A percentile compares a stretch with the other conserved stretches of the same genome.
Evolutionary conservation across 2,113 vertebrate genomes (phyloP).

Genomic region (Takifugu bimaculatus): DNA sequence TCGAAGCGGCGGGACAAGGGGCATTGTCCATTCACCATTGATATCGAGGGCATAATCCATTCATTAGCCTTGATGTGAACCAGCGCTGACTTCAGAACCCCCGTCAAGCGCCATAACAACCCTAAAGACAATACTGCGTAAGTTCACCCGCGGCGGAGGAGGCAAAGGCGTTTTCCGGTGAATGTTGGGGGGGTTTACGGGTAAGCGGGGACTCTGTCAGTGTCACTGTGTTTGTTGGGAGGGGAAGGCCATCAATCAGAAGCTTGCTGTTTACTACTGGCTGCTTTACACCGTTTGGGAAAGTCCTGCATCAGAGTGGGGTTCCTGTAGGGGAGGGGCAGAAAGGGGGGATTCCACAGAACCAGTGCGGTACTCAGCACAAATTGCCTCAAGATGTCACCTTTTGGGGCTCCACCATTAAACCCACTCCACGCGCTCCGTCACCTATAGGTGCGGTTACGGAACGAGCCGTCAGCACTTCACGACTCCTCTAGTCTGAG

Average conservation of each 20-base stretch:
- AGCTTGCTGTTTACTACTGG: constrained; percentile 28
- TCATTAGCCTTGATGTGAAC: constrained; percentile 58
- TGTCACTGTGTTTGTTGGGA: constrained; percentile 39
- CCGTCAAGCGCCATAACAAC: constrained; percentile 55
- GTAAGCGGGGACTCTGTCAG: constrained; percentile 44
- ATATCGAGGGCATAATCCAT: constrained; percentile 59
- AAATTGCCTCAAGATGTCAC: background rate
- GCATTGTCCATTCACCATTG: constrained; percentile 60
- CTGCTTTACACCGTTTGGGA: constrained; percentile 28
- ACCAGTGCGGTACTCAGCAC: background rate
- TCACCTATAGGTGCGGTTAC: constrained; percentile 6
- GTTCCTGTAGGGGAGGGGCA: constrained; percentile 11
- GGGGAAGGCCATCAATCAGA: constrained; percentile 58
- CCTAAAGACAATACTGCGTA: constrained; percentile 33
- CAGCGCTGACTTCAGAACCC: constrained; percentile 21
- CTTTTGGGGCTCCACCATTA: constrained; percentile 5
- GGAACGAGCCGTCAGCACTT: constrained; percentile 38
- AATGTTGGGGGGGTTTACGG: constrained; percentile 22
- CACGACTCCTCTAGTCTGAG: constrained; percentile 41
- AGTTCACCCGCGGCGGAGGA: constrained; percentile 31
- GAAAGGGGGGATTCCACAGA: background rate
- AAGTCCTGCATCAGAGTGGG: constrained; percentile 18
- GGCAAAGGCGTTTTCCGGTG: constrained; percentile 57
- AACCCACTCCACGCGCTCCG: constrained; percentile 20
- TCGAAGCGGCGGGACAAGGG: constrained; percentile 42